Base-by-base conservation (phyloP, 2,888 invertebrate genomes). In the Pachliopta kotzebuea region DNA sequence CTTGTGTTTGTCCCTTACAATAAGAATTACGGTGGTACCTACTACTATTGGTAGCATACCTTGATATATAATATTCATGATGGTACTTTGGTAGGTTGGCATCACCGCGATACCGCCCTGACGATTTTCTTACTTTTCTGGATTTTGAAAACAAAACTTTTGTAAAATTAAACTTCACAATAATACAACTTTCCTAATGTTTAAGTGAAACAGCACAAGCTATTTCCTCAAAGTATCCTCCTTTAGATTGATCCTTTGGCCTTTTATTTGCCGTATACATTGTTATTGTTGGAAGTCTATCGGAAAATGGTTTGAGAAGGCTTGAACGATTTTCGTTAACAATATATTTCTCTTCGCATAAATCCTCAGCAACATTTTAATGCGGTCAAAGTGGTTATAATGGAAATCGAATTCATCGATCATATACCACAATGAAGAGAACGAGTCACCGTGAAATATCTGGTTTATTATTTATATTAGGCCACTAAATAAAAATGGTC, bases 261-360 rank as follows among this genome's bases (percentile, higher is more conserved):
- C 24, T 60, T 60, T 60, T 26, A 60, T 54, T 37, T 42, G 4
- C 24, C 24, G n/a, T 60, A 54, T 54, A 54, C 42, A 21, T 1
- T 37, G 54, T 61, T 54, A 61, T 55, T 61, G 60, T 61, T 54
- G 9, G 54, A 24, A 24, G 17, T 31, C 8, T 17, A 26, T 29
- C 42, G 26, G 29, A 1, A 61, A 61, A 55, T 50, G 62, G 45
- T 56, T 9, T 62, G 56, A 50, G 56, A 23, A 56, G 56, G 26
- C 9, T 61, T 26, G 42, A 62, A 56, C 49, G 62, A 31, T 62
- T 29, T 49, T 14, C 62, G 50, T 50, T 56, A 62, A 56, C 23
- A 50, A 23, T 62, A 49, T 62, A 62, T 49, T 56, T 50, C 56
- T 62, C 45, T 57, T 45, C 17, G 21, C 56, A 9, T 9, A 24